A percentile compares a stretch with the other conserved stretches of the same genome.
These are phyloP conservation scores for Stenopsyche tienmushanensis DNA, from an alignment of 1,140 invertebrate genomes.

Conservation along the genomic window DNA sequence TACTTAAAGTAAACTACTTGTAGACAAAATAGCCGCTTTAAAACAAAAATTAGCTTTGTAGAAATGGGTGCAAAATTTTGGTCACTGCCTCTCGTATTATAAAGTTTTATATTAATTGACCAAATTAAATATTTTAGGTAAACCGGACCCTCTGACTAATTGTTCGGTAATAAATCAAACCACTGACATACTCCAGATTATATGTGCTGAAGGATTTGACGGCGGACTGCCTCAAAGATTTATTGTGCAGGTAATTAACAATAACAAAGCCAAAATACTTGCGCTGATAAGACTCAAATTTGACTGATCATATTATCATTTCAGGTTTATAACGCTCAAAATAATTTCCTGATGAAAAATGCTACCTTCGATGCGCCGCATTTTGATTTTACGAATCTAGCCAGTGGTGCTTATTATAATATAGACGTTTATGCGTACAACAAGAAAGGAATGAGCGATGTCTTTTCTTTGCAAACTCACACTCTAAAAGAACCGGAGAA, in stretches of 20 bases:
- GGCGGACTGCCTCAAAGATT: slow-evolving; percentile 61
- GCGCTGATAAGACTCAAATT: no score
- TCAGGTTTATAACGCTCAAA: slow-evolving; percentile 52
- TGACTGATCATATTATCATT: slow-evolving; percentile 6
- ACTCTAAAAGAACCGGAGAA: slow-evolving; percentile 77
- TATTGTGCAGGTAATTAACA: slow-evolving; percentile 49
- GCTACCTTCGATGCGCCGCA: slow-evolving; percentile 48
- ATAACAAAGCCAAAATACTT: no score
- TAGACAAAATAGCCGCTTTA: no score
- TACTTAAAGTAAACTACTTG: no score
- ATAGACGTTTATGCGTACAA: slow-evolving; percentile 71
- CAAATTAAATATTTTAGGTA: slow-evolving; percentile 44
- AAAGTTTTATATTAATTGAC: not conserved
- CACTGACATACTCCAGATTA: slow-evolving; percentile 60
- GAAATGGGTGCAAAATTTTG: no score
- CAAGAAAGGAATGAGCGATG: slow-evolving; percentile 68
- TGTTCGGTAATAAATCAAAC: slow-evolving; percentile 62
- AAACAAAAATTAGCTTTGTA: no score
- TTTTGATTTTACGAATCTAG: slow-evolving; percentile 31
- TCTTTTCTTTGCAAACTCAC: slow-evolving; percentile 64
- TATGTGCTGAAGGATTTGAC: slow-evolving; percentile 69
- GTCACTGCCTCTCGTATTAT: slow-evolving; percentile 1
- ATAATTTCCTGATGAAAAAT: slow-evolving; percentile 58
- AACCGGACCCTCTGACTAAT: slow-evolving; percentile 58
- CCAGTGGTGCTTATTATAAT: slow-evolving; percentile 61